phyloP scores from a whole-genome alignment of 1,140 invertebrate species.

The Meloidogyne exigua region DNA sequence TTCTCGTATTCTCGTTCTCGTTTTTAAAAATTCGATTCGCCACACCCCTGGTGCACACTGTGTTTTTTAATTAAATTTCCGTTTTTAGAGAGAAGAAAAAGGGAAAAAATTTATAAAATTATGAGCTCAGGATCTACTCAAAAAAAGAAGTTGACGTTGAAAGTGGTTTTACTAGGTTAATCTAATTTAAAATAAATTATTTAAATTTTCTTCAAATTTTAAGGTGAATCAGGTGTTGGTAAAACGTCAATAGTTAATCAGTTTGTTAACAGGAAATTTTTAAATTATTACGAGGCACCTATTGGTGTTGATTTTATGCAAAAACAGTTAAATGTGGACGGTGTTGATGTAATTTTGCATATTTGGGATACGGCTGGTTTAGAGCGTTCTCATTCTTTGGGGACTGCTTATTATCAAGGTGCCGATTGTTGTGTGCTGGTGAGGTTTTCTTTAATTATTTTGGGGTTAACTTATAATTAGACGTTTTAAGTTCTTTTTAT shows the following conservation, averaged over 20 bases:
- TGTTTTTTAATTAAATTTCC: no score
- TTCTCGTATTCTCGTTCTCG: no score
- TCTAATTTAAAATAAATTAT: background rate
- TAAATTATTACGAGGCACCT: slow-evolving; percentile 98
- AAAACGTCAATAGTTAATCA: slow-evolving; percentile 99
- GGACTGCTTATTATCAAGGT: slow-evolving; percentile 96
- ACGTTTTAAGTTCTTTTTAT: no score
- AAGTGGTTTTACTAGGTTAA: slow-evolving; percentile 24
- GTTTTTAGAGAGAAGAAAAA: no score
- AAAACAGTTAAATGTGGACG: slow-evolving; percentile 97
- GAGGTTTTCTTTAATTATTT: no score
- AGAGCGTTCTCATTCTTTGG: slow-evolving; percentile 75
- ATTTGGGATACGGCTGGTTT: slow-evolving; percentile 84
- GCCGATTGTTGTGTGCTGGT: slow-evolving; percentile 94
- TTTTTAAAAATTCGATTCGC: no score
- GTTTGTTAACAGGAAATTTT: slow-evolving; percentile 99
- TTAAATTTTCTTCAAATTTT: slow-evolving; percentile 28
- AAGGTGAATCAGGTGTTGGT: slow-evolving; percentile 72
- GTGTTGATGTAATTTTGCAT: slow-evolving; percentile 80
- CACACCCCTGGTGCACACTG: no score
- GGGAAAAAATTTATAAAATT: no score
- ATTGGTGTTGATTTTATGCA: slow-evolving; percentile 97
- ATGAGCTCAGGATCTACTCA: background rate
- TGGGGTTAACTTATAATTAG: no score
- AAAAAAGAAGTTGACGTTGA: slow-evolving; percentile 8